These are phyloP conservation scores for Mythimna lalbum DNA, from an alignment of 2,888 invertebrate species.

Conservation along the genomic window DNA sequence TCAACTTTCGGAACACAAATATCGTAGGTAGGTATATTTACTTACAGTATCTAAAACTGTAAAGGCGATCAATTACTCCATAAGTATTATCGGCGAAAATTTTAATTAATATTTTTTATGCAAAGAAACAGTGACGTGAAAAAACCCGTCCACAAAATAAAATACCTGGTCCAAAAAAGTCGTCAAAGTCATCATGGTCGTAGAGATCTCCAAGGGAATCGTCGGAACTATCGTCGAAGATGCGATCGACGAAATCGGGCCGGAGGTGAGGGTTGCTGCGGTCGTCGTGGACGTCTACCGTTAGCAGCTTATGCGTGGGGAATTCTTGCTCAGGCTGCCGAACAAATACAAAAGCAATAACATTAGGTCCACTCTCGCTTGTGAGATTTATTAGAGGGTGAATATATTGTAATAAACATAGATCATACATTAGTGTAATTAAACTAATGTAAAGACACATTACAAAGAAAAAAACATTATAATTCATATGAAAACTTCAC, in stretches of 20 bases:
- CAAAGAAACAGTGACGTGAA: background rate
- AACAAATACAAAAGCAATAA: background rate
- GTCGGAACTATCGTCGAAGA: constrained; percentile 80
- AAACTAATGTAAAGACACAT: no score
- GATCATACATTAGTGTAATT: no score
- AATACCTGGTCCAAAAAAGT: constrained; percentile 75
- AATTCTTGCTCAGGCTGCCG: constrained; percentile 61
- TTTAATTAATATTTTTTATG: background rate
- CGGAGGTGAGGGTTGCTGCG: constrained; percentile 81
- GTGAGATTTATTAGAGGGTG: no score
- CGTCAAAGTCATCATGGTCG: constrained; percentile 78
- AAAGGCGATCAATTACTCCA: background rate
- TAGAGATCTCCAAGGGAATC: constrained; percentile 80
- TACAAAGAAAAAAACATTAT: no score
- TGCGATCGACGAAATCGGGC: constrained; percentile 81
- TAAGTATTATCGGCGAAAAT: background rate
- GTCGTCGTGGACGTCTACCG: constrained; percentile 76
- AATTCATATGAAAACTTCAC: no score
- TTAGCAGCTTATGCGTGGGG: constrained; percentile 75
- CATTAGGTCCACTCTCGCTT: no score
- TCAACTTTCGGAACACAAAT: background rate
- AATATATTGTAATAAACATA: no score
- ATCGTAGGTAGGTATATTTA: no score
- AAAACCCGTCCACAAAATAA: background rate
- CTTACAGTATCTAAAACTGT: background rate